phyloP scores from a whole-genome alignment of 2,888 invertebrate genomes.

The Diloba caeruleocephala region DNA sequence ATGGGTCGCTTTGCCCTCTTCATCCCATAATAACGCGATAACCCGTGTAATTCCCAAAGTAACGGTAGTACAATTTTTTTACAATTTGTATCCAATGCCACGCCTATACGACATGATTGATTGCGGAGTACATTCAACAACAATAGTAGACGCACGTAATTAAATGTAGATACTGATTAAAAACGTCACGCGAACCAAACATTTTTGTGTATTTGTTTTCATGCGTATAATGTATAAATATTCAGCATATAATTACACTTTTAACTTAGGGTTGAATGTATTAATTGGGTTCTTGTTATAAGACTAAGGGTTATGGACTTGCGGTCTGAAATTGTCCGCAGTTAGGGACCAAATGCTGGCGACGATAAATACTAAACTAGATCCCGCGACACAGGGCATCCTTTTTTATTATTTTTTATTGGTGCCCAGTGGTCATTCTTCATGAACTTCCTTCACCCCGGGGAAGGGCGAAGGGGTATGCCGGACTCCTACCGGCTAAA shows the following conservation, averaged over 20 bases:
- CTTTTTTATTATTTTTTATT: too few relatives aligned
- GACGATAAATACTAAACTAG: too few relatives aligned
- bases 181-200: conserved; percentile 59
- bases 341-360: too few relatives aligned
- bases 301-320: neutral
- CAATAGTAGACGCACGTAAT: conserved; percentile 49
- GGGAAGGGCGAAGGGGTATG: too few relatives aligned
- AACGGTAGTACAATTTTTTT: conserved; percentile 43
- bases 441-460: too few relatives aligned
- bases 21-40: conserved; percentile 14
- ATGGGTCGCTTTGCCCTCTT: too few relatives aligned
- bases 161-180: conserved; percentile 61
- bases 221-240: conserved; percentile 21
- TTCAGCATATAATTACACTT: conserved; percentile 11
- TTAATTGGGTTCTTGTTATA: conserved; percentile 19
- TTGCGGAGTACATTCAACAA: conserved; percentile 36
- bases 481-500: too few relatives aligned
- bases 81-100: conserved; percentile 42
- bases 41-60: conserved; percentile 27
- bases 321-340: too few relatives aligned
- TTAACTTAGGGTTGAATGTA: conserved; percentile 3
- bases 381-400: too few relatives aligned
- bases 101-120: conserved; percentile 52
- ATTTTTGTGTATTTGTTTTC: conserved; percentile 55
- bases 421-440: too few relatives aligned